Base-by-base conservation (phyloP, 2,113 vertebrate species). In the Geococcyx californianus region DNA sequence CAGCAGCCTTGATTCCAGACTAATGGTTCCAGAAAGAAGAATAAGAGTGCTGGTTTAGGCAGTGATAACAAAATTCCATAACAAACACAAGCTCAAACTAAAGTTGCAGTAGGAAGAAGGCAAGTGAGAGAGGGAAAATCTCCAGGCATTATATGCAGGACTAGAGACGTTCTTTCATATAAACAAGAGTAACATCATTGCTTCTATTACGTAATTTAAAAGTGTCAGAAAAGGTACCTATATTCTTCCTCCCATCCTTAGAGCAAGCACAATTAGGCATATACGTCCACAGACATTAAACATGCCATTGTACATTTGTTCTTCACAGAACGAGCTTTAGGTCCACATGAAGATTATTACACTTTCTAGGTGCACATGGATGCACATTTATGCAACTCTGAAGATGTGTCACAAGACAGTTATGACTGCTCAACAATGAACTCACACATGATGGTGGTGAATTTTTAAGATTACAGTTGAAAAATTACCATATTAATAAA, bases 221-320 rank as follows among this genome's bases (percentile, higher is more conserved):
- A 78, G 67, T 38, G 23, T 75, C 17, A n/a, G 55, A 63, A 91
- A 88, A 85, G 17, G 78, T 60, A 80, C 47, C 59, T 90, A 80
- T n/a, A 76, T 67, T 87, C 59, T 94, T 93, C 72, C 59, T 90
- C 45, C 72, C 79, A 95, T 88, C 72, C 82, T 94, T 56, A 94
- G 24, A 96, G 67, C 38, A 91, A 95, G 72, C 55, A 88, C 34
- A 84, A 59, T 56, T 93, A 88, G 75, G 82, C 67, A 86, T 74
- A 94, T 90, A 91, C 85, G 38, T 44, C 62, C 89, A 83, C 34
- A 74, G 42, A 87, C 34, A 82, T 82, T 69, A 72, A 95, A 91
- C 79, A 91, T 49, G 49, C 33, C 77, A 78, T 24, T 28, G 11
- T 40, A 70, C 38, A 74, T 68, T 45, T 79, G 31, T 33, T 84